Evolutionary conservation across 2,113 vertebrate species (phyloP), one percentile per base, ranked within the genome.

Genomic region (Chiloscyllium plagiosum): DNA sequence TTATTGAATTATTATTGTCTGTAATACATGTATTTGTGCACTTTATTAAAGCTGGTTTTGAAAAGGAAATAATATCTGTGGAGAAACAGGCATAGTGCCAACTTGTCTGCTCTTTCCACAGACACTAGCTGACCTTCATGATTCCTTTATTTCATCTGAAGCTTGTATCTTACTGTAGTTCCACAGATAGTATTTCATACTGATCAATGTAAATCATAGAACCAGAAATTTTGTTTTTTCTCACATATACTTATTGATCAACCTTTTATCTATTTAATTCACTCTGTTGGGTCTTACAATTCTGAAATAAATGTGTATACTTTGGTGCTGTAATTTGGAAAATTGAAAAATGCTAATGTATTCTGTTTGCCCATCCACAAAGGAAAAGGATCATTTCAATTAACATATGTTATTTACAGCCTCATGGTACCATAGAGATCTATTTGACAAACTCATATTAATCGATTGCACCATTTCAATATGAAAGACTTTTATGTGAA

Each of bases 341-440:
- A 87, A 52, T 87, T 50, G 47, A 89, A 29, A 50, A 89, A 87
- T 87, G 10, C 50, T 89, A 89, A 89, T 89, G 26, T 52, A 89
- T 56, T 89, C 50, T 89, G 29, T 52, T 52, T 89, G 50, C 47
- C n/a, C 13, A 13, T 56, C 8, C 86, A 89, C 86, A 89, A 89
- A 89, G 50, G 86, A 89, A 56, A 89, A 89, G 24, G 47, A 52
- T 26, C 8, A 56, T 89, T 89, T 56, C 86, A 89, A 89, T 52
- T 89, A 29, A 89, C 47, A 52, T 52, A 29, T 89, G 86, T 89
- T 89, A 56, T 89, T 89, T 50, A 89, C 86, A 89, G 50, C 52
- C 47, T 52, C 26, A 52, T 87, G 85, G 47, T 87, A 87, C 85
- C 85, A 12, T 50, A 87, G 47, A 87, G 85, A 87, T 26, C 85